These are phyloP conservation scores for Crypturellus tataupa DNA, from an alignment of 2,797 vertebrate genomes.

Conservation along the genomic window DNA sequence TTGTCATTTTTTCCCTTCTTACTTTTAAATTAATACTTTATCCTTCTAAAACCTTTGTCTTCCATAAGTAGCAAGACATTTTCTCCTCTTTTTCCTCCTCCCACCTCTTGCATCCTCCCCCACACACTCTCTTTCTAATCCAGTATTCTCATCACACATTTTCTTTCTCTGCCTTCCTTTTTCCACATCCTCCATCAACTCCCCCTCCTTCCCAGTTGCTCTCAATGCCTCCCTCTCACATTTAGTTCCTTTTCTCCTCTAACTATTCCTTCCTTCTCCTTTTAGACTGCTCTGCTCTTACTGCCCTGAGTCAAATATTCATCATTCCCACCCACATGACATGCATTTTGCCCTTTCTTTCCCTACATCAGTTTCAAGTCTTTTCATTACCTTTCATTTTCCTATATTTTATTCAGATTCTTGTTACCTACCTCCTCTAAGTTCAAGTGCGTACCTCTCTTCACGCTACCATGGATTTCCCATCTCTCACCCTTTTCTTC, in stretches of 20 bases:
- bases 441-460: neutral
- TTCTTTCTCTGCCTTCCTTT: slow-evolving; percentile 1
- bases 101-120: neutral
- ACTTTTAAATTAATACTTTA: neutral
- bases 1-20: neutral
- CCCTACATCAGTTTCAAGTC: neutral
- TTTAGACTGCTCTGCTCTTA: slow-evolving; percentile 26
- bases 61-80: neutral
- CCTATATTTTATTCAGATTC: slow-evolving; percentile 25
- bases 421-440: neutral
- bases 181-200: slow-evolving; percentile 27
- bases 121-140: neutral
- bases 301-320: neutral
- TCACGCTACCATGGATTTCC: neutral
- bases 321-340: slow-evolving; percentile 34
- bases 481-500: neutral
- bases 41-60: neutral
- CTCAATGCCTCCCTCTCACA: neutral
- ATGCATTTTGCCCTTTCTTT: neutral
- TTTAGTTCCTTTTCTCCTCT: slow-evolving; percentile 20
- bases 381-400: slow-evolving; percentile 22
- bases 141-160: neutral
- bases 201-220: neutral
- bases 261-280: slow-evolving; percentile 12
- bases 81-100: neutral